Conservation (phyloP, 2,113 vertebrate genomes). For the Larimichthys polyactis region DNA sequence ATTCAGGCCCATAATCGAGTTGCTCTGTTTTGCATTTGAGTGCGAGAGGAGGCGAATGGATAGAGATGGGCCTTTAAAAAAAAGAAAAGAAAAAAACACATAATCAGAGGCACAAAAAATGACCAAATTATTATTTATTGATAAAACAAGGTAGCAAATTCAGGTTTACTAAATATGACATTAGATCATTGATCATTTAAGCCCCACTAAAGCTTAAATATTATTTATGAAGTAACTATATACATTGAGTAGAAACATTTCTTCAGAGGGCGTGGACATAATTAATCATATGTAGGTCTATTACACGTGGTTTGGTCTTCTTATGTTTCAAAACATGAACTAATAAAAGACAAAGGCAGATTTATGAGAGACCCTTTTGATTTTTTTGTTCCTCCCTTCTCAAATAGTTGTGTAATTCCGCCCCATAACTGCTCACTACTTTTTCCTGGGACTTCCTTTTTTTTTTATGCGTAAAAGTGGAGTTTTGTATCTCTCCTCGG, state of each 20-base stretch:
- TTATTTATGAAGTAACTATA: not conserved
- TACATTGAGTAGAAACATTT: not conserved
- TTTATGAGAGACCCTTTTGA: not conserved
- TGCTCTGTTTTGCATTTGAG: not conserved
- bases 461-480: constrained; percentile 62
- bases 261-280: not conserved
- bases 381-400: not conserved
- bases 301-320: not conserved
- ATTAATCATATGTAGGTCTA: not conserved
- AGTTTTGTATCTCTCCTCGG: constrained; percentile 75
- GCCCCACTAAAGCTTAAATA: not conserved
- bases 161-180: not conserved
- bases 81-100: not conserved
- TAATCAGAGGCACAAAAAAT: not conserved
- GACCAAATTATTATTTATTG: not conserved
- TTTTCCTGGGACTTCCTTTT: not conserved
- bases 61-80: not conserved
- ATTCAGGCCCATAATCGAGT: not conserved
- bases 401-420: not conserved
- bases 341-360: not conserved
- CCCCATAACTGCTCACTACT: not conserved
- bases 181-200: not conserved
- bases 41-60: not conserved
- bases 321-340: not conserved
- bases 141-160: not conserved